Evolutionary conservation across 2,888 invertebrate species (phyloP).

Genomic region (Malacosoma neustria): DNA sequence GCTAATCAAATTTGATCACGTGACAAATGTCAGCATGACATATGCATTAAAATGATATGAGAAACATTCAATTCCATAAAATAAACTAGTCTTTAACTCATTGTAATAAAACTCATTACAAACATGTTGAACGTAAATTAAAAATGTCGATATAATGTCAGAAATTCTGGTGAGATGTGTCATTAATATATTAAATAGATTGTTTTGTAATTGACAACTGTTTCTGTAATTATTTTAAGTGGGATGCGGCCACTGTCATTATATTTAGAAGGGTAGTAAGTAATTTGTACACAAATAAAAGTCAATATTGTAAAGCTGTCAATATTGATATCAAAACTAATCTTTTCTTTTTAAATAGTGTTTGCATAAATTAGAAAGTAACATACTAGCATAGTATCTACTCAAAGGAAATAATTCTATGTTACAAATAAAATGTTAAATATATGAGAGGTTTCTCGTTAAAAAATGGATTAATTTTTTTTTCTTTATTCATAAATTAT

Average conservation of each 20-base stretch:
- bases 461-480: no score
- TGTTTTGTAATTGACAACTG: slow-evolving; percentile 18
- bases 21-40: slow-evolving; percentile 66
- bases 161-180: slow-evolving; percentile 25
- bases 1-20: slow-evolving; percentile 61
- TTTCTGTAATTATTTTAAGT: background rate
- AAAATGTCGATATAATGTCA: background rate
- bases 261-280: background rate
- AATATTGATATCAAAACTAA: no score
- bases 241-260: background rate
- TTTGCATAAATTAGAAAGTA: no score
- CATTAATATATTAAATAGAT: slow-evolving; percentile 41
- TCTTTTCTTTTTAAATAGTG: no score
- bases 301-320: no score
- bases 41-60: slow-evolving; percentile 30
- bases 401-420: no score
- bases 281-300: background rate
- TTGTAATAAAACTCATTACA: slow-evolving; percentile 8
- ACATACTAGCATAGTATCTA: no score
- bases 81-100: background rate
- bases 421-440: no score
- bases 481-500: no score
- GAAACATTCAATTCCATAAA: no score
- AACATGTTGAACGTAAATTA: no score
- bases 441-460: no score